Evolutionary conservation across 1,140 invertebrate species (phyloP).

Genomic region (Araneus ventricosus): DNA sequence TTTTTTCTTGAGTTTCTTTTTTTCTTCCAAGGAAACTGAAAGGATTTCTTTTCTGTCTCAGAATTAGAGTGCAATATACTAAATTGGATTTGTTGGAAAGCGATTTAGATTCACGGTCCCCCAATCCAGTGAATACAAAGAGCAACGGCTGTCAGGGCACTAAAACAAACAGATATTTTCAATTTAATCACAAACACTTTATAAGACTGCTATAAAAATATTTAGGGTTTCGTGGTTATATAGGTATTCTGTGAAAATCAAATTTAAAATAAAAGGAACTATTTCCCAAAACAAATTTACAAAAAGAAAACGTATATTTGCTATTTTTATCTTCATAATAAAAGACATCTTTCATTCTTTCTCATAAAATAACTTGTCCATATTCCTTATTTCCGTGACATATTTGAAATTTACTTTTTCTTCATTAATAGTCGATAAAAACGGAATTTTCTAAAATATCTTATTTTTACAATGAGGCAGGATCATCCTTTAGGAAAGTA

Average conservation of each 20-base stretch:
- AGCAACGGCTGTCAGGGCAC: neutral
- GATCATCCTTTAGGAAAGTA: too few relatives aligned
- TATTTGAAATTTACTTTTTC: too few relatives aligned
- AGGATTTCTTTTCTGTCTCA: neutral
- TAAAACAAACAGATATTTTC: neutral
- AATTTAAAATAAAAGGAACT: neutral
- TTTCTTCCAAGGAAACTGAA: neutral
- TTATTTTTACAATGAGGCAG: too few relatives aligned
- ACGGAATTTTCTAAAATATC: too few relatives aligned
- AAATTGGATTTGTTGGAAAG: slow-evolving; percentile 55
- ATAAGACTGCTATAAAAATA: slow-evolving; percentile 17
- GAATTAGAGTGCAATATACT: slow-evolving; percentile 49
- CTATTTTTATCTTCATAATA: too few relatives aligned
- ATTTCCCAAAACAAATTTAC: too few relatives aligned
- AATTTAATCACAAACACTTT: neutral
- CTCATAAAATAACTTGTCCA: too few relatives aligned
- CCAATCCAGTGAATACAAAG: neutral
- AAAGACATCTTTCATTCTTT: too few relatives aligned
- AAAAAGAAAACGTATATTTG: too few relatives aligned
- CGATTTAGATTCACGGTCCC: slow-evolving; percentile 19
- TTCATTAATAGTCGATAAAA: too few relatives aligned
- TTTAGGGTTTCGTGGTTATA: neutral
- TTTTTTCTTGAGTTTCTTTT: neutral
- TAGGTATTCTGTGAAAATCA: neutral
- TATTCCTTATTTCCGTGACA: too few relatives aligned